phyloP scores from a whole-genome alignment of 2,888 invertebrate genomes.

The Drosophila heteroneura region DNA sequence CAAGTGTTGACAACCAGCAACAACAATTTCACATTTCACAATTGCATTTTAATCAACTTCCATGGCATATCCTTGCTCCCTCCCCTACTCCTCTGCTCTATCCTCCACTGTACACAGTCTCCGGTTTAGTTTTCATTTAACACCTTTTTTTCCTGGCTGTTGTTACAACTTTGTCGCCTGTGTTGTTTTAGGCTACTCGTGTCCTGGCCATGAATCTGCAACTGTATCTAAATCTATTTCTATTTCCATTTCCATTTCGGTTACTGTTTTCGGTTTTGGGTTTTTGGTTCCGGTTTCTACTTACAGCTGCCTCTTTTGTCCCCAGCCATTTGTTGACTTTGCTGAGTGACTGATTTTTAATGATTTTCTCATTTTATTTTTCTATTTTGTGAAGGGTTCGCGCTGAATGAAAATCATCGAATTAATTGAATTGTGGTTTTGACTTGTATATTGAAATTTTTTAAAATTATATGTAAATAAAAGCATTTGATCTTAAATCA shows the following conservation, averaged over 20 bases:
- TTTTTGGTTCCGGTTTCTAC: conserved; percentile 8
- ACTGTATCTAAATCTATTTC: conserved; percentile 48
- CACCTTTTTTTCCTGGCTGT: conserved; percentile 62
- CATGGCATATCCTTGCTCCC: conserved; percentile 2
- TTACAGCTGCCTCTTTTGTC: conserved; percentile 48
- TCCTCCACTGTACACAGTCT: background rate
- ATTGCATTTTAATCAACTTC: conserved; percentile 79
- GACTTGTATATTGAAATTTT: conserved; percentile 3
- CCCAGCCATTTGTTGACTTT: conserved; percentile 67
- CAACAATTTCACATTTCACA: conserved; percentile 68
- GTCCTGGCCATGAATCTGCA: conserved; percentile 34
- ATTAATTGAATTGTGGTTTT: conserved; percentile 10
- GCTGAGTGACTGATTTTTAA: conserved; percentile 43
- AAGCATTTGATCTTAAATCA: background rate
- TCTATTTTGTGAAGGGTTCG: background rate
- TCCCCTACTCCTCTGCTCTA: background rate
- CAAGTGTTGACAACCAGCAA: conserved; percentile 77
- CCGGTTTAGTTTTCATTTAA: conserved; percentile 71
- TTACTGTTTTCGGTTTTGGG: conserved; percentile 16
- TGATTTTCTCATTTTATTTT: conserved; percentile 9
- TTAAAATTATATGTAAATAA: background rate
- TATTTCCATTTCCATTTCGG: conserved; percentile 25
- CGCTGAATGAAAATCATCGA: conserved; percentile 8
- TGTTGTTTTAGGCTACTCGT: conserved; percentile 66
- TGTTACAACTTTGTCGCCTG: conserved; percentile 62